Conservation (phyloP, 2,888 invertebrate species). For the Sclerodermus sp. region DNA sequence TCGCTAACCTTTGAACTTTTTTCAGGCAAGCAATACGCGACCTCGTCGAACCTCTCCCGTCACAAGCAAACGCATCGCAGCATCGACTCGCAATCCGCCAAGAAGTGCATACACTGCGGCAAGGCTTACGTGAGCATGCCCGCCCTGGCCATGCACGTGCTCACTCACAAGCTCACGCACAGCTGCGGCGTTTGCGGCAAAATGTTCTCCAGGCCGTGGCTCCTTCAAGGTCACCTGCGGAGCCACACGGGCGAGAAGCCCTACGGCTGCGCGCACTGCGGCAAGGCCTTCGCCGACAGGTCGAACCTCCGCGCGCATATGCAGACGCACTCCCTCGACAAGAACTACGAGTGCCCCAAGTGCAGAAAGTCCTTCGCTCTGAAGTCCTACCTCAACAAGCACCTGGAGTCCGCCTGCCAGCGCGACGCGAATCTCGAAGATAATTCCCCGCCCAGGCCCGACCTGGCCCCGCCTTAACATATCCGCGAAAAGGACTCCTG, state of each 20-base stretch:
- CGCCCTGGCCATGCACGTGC: slow-evolving; percentile 90
- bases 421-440: slow-evolving; percentile 57
- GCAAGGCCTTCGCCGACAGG: slow-evolving; percentile 93
- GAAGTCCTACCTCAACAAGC: slow-evolving; percentile 94
- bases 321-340: slow-evolving; percentile 91
- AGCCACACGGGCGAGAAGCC: slow-evolving; percentile 95
- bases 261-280: slow-evolving; percentile 90
- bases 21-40: slow-evolving; percentile 83
- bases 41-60: slow-evolving; percentile 85
- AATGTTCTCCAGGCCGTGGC: slow-evolving; percentile 95
- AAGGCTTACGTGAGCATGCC: slow-evolving; percentile 99
- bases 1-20: no score
- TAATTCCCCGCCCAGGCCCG: no score
- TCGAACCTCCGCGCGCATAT: slow-evolving; percentile 93
- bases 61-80: slow-evolving; percentile 90
- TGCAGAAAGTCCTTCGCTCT: slow-evolving; percentile 92
- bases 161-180: slow-evolving; percentile 91
- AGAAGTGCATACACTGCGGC: slow-evolving; percentile 93
- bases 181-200: slow-evolving; percentile 93
- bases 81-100: slow-evolving; percentile 87
- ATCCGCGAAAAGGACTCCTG: no score
- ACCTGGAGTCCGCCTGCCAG: slow-evolving; percentile 87
- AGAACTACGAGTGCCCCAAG: slow-evolving; percentile 84
- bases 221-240: slow-evolving; percentile 82
- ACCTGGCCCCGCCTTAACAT: no score